phyloP scores from a whole-genome alignment of 2,888 invertebrate species.

The Myopa testacea region DNA sequence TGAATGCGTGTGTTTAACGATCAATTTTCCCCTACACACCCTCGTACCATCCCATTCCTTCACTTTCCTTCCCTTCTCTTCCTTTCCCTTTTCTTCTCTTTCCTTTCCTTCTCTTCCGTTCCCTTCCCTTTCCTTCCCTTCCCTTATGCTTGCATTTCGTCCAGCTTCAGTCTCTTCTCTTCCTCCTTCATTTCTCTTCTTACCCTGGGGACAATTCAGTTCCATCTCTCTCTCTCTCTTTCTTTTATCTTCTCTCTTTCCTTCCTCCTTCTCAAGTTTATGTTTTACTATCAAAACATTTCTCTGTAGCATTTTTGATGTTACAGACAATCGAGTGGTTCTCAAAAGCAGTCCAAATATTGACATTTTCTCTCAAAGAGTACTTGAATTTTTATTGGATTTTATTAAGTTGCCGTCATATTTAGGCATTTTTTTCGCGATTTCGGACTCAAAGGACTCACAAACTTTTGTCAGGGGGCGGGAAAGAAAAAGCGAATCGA shows the following conservation, averaged over 20 bases:
- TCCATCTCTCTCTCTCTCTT: too few relatives aligned
- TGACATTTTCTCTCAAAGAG: constrained; percentile 18
- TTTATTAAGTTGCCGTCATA: constrained; percentile 18
- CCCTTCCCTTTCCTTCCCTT: too few relatives aligned
- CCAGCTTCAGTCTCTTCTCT: too few relatives aligned
- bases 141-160: too few relatives aligned
- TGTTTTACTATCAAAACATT: constrained; percentile 26
- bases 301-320: constrained; percentile 16
- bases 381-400: constrained; percentile 24
- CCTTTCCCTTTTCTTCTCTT: too few relatives aligned
- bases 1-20: constrained; percentile 3
- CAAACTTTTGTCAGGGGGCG: too few relatives aligned
- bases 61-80: not conserved
- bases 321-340: constrained; percentile 9
- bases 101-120: too few relatives aligned
- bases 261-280: not conserved
- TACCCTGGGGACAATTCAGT: too few relatives aligned
- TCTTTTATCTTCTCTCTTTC: not conserved
- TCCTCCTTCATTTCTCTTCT: too few relatives aligned
- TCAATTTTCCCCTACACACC: not conserved
- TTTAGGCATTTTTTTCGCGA: not conserved
- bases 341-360: constrained; percentile 24
- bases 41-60: not conserved
- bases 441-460: not conserved
- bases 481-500: too few relatives aligned